Percentiles rank a stretch among this genome's conserved stretches.
Evolutionary conservation across 2,797 vertebrate species (phyloP).

Genomic region (Glossophaga mutica): DNA sequence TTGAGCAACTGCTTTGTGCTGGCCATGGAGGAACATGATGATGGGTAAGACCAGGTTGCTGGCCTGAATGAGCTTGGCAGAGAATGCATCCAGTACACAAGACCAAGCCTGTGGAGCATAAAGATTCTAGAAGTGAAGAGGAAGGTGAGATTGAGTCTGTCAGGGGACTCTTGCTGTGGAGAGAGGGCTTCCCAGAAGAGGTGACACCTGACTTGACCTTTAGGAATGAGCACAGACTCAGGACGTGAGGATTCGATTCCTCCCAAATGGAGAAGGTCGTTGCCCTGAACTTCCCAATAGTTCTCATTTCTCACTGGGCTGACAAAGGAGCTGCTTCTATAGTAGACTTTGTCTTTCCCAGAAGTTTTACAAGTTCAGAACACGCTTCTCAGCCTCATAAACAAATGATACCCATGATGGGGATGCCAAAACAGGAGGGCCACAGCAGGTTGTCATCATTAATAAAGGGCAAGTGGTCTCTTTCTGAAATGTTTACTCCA

Average conservation of each 20-base stretch:
- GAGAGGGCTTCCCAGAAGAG: not conserved
- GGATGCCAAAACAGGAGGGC: not conserved
- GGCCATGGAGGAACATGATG: not conserved
- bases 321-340: not conserved
- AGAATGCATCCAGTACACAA: not conserved
- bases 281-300: not conserved
- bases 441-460: not conserved
- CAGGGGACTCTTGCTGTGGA: not conserved
- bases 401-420: not conserved
- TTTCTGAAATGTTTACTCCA: not conserved
- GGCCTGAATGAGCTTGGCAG: not conserved
- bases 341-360: not conserved
- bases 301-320: not conserved
- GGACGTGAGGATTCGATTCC: not conserved
- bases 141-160: not conserved
- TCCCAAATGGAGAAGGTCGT: not conserved
- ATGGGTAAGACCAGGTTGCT: not conserved
- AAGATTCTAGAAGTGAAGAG: not conserved
- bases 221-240: not conserved
- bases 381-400: not conserved
- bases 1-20: not conserved
- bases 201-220: not conserved
- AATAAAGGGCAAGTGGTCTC: not conserved
- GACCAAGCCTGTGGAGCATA: not conserved
- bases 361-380: not conserved